These are phyloP conservation scores for Pelobates fuscus DNA, from an alignment of 2,113 vertebrate species.

Conservation along the genomic window DNA sequence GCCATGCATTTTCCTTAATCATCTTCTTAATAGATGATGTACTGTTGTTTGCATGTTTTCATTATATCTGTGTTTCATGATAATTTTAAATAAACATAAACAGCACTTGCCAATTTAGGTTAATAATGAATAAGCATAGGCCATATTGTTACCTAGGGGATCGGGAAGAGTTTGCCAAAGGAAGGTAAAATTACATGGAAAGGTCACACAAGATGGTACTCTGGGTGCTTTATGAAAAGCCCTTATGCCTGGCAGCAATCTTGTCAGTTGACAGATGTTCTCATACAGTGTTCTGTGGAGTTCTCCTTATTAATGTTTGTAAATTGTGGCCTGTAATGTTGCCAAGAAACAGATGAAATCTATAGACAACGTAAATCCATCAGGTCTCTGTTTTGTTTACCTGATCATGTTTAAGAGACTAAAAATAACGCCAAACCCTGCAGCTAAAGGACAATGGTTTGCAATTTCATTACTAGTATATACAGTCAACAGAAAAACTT, in stretches of 20 bases:
- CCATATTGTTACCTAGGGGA: slow-evolving; percentile 27
- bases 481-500: slow-evolving; percentile 10
- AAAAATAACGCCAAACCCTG: slow-evolving; percentile 21
- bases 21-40: no score
- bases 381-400: slow-evolving; percentile 21
- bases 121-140: background rate
- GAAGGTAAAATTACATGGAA: slow-evolving; percentile 19
- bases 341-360: slow-evolving; percentile 26
- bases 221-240: slow-evolving; percentile 18
- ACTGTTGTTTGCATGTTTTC: no score
- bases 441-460: slow-evolving; percentile 19
- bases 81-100: no score
- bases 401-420: slow-evolving; percentile 14
- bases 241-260: slow-evolving; percentile 17
- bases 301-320: slow-evolving; percentile 32
- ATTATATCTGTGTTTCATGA: no score
- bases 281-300: slow-evolving; percentile 6
- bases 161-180: slow-evolving; percentile 8
- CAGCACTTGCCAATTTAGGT: no score
- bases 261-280: slow-evolving; percentile 11
- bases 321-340: slow-evolving; percentile 25
- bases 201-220: slow-evolving; percentile 18
- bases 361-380: slow-evolving; percentile 30
- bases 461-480: slow-evolving; percentile 24
- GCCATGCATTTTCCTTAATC: no score